phyloP scores from a whole-genome alignment of 2,888 invertebrate genomes.

The Plusia festucae region DNA sequence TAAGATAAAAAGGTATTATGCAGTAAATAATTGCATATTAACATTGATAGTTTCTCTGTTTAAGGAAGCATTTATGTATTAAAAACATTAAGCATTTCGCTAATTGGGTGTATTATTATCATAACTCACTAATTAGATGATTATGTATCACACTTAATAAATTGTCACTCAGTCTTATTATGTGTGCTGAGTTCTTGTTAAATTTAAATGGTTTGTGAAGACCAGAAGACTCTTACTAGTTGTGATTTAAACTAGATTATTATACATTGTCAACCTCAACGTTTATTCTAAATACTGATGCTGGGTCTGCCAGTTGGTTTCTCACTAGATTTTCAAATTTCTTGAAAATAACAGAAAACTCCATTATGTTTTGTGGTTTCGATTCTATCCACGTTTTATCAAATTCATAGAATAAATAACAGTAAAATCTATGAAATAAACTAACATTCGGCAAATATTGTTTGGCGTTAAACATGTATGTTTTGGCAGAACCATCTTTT shows the following conservation, averaged over 20 bases:
- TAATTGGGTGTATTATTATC: slow-evolving; percentile 5
- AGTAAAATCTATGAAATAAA: slow-evolving; percentile 97
- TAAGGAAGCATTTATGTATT: slow-evolving; percentile 4
- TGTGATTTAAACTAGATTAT: slow-evolving; percentile 28
- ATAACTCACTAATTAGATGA: slow-evolving; percentile 22
- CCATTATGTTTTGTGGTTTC: slow-evolving; percentile 98
- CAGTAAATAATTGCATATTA: slow-evolving; percentile 4
- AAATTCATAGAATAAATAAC: slow-evolving; percentile 98
- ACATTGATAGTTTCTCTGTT: slow-evolving; percentile 2
- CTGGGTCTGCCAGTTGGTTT: slow-evolving; percentile 91
- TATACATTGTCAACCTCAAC: slow-evolving; percentile 92
- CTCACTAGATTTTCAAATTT: slow-evolving; percentile 94
- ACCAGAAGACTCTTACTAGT: slow-evolving; percentile 14
- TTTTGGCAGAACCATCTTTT: slow-evolving; percentile 94
- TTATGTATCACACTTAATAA: slow-evolving; percentile 39
- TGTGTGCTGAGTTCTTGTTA: slow-evolving; percentile 35
- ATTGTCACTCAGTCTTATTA: slow-evolving; percentile 46
- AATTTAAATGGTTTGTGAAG: slow-evolving; percentile 23
- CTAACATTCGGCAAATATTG: slow-evolving; percentile 91
- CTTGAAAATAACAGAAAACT: slow-evolving; percentile 96
- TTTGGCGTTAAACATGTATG: slow-evolving; percentile 96
- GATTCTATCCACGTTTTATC: slow-evolving; percentile 98
- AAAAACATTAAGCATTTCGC: background rate
- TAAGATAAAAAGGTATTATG: background rate
- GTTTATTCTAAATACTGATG: slow-evolving; percentile 94